Conservation (phyloP, 1,140 invertebrate genomes). For the Diorhabda sublineata region DNA sequence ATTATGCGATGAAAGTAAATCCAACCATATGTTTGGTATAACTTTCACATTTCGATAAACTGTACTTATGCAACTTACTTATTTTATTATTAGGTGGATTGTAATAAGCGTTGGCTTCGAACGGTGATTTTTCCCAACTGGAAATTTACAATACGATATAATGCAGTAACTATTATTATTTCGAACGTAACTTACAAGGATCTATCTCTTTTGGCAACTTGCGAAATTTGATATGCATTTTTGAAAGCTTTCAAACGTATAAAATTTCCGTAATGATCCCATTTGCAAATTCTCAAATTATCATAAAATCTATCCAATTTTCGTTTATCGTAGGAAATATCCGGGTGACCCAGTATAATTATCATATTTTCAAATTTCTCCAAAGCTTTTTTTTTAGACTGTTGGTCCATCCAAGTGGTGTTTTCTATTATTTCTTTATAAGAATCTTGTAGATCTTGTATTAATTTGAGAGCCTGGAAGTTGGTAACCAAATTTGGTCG, state of each 20-base stretch:
- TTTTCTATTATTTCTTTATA: constrained; percentile 66
- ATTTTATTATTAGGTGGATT: constrained; percentile 40
- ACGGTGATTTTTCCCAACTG: constrained; percentile 41
- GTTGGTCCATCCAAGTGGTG: constrained; percentile 74
- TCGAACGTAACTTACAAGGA: constrained; percentile 28
- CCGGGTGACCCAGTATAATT: constrained; percentile 36
- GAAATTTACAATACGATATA: constrained; percentile 20
- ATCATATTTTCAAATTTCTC: constrained; percentile 38
- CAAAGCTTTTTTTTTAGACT: constrained; percentile 29
- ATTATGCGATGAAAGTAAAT: no score
- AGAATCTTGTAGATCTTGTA: constrained; percentile 65
- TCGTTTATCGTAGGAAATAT: constrained; percentile 28
- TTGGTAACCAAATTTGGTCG: neutral
- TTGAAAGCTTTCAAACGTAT: constrained; percentile 37
- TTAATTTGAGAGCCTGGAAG: constrained; percentile 67
- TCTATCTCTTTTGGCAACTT: constrained; percentile 29
- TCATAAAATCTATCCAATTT: constrained; percentile 38
- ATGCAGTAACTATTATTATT: neutral
- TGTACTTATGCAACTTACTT: constrained; percentile 28
- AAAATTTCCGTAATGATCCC: constrained; percentile 41
- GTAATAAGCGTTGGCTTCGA: constrained; percentile 41
- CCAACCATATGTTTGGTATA: no score
- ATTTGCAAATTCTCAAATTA: constrained; percentile 34
- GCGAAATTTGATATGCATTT: constrained; percentile 32
- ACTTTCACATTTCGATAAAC: no score